Base-by-base conservation (phyloP, 2,113 vertebrate genomes). In the Actenoides hombroni region DNA sequence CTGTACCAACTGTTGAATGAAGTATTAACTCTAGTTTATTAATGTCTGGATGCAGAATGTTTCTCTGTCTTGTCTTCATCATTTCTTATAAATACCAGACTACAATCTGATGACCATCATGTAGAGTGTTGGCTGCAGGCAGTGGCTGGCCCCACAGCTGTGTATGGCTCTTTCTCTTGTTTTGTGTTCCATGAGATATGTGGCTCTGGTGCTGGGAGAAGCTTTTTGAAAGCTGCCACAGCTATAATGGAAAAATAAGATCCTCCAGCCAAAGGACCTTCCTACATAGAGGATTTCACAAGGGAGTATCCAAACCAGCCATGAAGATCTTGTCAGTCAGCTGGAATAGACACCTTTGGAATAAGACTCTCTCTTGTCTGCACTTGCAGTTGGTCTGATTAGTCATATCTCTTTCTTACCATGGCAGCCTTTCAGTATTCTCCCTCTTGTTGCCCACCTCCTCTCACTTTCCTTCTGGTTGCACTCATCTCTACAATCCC, bases 341-440 rank as follows among this genome's bases (percentile, higher is more conserved):
- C 10, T 56, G 40, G 56, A 18, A 60, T 42, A 60, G 40, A 19
- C 7, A 8, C n/a, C 29, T 64, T 33, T 33, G 6, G 39, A 31
- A 57, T 56, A 16, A 16, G 51, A 8, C 11, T 69, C 4, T 39
- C 8, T 60, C 37, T 86, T 49, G 10, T 11, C 53, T 64, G 18
- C 19, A 17, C 15, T 74, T 83, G 42, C 29, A n/a, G 26, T 48
- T 10, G 9, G 11, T 29, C 51, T 70, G 2, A 0, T 24, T 35
- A 63, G 31, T 31, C 0, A 0, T 26, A 2, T 28, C 0, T 0
- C 10, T 78, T 53, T 54, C 20, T 61, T 16, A 21, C 13, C 13
- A 9, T 0, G 0, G 40, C 29, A 61, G 40, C 51, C 40, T 8
- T 63, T 49, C 0, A 1, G 25, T 54, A 6, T 25, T 1, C 31